Evolutionary conservation across 2,797 vertebrate genomes (phyloP), one percentile per base, ranked within the genome.

Genomic region (Hoplostethus atlanticus): DNA sequence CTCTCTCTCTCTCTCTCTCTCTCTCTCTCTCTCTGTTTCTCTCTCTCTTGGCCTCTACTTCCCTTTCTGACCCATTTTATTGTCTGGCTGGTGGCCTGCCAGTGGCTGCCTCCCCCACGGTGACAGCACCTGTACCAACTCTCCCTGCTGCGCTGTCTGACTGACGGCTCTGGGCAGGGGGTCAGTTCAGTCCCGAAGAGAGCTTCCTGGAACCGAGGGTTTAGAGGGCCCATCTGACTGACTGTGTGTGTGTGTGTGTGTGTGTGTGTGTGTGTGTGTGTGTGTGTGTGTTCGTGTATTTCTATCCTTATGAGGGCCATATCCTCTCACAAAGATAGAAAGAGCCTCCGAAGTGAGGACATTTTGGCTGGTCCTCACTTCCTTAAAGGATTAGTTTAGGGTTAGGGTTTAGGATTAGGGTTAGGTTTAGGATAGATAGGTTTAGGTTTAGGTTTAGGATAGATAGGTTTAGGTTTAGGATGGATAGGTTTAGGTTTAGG

Each of bases 101-200:
- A 38, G 65, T 64, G 30, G 61, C 66, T 48, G 52, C 44, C 79
- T 31, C 48, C 77, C 79, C 80, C 50, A 16, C 82, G 71, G 81
- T 78, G 75, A 73, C 69, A 72, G 87, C 86, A 89, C 84, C 86
- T 86, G 85, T 64, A 71, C 71, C 36, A 5, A 52, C 69, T 62
- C 64, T 73, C 64, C 69, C 52, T 70, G 53, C 70, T 71, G 17
- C 44, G 61, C 66, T 53, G 51, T 72, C 58, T 73, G 79, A 83
- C 38, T 70, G 77, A 88, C 78, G 76, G 65, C 64, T 80, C 53
- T 52, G 75, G 28, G 67, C 67, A 70, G 47, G 46, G 70, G 70
- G 68, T 80, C 71, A 64, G 68, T 81, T 83, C 0, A 54, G 40
- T 63, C 25, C 40, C 15, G 42, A 51, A 67, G 51, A 68, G 6